Percentiles rank a stretch among this genome's conserved stretches.
These are phyloP conservation scores for Sebastes itinus DNA, from an alignment of 2,797 vertebrate species.

Conservation along the genomic window DNA sequence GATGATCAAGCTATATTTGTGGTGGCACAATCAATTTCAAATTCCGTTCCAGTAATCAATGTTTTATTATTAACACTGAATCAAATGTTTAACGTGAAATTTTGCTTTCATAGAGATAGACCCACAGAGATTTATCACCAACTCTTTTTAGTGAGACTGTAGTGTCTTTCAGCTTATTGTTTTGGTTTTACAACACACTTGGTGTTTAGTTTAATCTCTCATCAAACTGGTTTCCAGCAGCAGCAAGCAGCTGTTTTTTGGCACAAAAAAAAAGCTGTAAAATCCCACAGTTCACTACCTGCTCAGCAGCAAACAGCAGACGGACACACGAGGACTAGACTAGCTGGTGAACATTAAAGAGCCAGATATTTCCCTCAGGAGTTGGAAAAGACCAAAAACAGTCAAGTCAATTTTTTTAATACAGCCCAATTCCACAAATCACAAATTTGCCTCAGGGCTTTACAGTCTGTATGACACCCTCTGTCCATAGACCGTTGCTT, in stretches of 20 bases:
- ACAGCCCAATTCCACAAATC: too few species aligned
- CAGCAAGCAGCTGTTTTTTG: not conserved
- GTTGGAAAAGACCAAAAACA: too few species aligned
- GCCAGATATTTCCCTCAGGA: too few species aligned
- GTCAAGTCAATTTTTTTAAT: too few species aligned
- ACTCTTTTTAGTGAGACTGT: not conserved
- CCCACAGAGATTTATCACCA: not conserved
- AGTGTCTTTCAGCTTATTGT: not conserved
- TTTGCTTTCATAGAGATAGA: not conserved
- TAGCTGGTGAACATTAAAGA: too few species aligned
- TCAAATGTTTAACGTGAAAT: not conserved
- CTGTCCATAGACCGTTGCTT: too few species aligned
- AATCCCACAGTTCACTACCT: not conserved
- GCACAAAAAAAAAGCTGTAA: not conserved
- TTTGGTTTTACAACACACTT: not conserved
- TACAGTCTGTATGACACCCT: too few species aligned
- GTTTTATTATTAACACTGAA: not conserved
- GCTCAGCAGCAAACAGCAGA: too few species aligned
- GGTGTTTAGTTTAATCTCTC: not conserved
- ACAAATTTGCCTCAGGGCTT: too few species aligned
- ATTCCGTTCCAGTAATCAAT: not conserved
- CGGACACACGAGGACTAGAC: too few species aligned
- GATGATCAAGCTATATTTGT: not conserved
- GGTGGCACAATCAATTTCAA: conserved; percentile 2
- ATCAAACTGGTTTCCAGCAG: not conserved